Conservation (phyloP, 2,113 vertebrate species). For the Genyomyrus donnyi region DNA sequence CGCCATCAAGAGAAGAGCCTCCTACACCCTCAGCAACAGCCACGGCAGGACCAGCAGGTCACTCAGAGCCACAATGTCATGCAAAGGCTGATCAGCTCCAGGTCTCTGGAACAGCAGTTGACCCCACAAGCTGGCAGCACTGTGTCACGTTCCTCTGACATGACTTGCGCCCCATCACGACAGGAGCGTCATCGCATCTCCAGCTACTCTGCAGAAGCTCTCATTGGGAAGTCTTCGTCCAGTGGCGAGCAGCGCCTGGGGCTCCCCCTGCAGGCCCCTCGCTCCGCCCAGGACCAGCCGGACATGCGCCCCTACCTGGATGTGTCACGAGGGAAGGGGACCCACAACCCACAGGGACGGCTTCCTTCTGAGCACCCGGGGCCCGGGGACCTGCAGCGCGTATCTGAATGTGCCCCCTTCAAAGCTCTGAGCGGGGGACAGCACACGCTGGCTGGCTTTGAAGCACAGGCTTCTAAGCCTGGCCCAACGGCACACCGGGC, state of each 20-base stretch:
- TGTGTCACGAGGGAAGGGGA: constrained; percentile 76
- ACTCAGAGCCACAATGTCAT: constrained; percentile 70
- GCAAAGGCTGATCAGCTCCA: constrained; percentile 85
- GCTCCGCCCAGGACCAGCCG: constrained; percentile 71
- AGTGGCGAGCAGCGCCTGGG: constrained; percentile 79
- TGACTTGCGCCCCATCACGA: constrained; percentile 77
- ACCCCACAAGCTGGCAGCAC: constrained; percentile 77
- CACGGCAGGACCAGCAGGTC: constrained; percentile 65
- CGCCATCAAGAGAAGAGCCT: constrained; percentile 58
- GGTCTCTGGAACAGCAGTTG: constrained; percentile 86
- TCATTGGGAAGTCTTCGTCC: constrained; percentile 85
- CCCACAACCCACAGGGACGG: constrained; percentile 78
- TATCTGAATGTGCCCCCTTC: constrained; percentile 84
- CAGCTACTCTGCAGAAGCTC: constrained; percentile 93
- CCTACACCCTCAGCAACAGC: constrained; percentile 59
- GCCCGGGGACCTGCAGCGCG: constrained; percentile 69
- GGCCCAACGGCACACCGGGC: constrained; percentile 67
- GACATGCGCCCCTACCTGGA: constrained; percentile 89
- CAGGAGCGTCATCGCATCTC: constrained; percentile 92
- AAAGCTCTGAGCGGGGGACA: constrained; percentile 67
- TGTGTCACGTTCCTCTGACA: constrained; percentile 76
- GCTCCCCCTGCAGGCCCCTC: constrained; percentile 74
- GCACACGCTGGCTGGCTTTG: constrained; percentile 71
- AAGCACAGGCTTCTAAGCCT: constrained; percentile 70
- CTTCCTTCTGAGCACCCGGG: constrained; percentile 67